These are phyloP conservation scores for Thecophora atra DNA, from an alignment of 2,888 invertebrate species.

Conservation along the genomic window DNA sequence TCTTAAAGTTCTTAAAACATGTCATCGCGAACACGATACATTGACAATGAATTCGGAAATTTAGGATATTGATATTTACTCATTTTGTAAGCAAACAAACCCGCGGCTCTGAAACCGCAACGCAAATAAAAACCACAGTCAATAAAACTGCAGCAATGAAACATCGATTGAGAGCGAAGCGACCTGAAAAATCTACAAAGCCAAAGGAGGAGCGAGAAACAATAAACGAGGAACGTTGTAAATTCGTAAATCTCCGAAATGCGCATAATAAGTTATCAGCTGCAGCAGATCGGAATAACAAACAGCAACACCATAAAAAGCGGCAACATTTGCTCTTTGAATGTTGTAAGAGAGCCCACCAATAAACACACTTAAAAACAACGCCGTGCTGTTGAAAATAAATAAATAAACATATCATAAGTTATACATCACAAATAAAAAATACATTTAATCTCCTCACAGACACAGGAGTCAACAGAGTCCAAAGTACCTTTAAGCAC, in stretches of 20 bases:
- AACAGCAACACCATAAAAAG: no score
- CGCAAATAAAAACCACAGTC: neutral
- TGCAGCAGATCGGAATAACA: no score
- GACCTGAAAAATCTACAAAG: neutral
- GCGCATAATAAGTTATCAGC: no score
- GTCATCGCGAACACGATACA: no score
- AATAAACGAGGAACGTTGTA: neutral
- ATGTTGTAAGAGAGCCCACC: no score
- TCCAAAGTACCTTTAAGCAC: constrained; percentile 7
- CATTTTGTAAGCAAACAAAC: neutral
- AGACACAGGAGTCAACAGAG: constrained; percentile 11
- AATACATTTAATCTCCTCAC: constrained; percentile 7
- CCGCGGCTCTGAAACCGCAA: neutral
- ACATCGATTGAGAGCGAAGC: neutral
- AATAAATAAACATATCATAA: neutral
- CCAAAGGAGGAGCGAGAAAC: neutral
- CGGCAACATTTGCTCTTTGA: no score
- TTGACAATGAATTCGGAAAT: neutral
- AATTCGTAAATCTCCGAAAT: no score
- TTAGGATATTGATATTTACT: neutral
- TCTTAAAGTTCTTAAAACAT: no score
- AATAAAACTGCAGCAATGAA: neutral
- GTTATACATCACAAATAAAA: neutral
- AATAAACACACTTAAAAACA: no score
- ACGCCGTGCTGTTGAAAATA: neutral